These are phyloP conservation scores for Erannis defoliaria DNA, from an alignment of 2,888 invertebrate species.

Conservation along the genomic window DNA sequence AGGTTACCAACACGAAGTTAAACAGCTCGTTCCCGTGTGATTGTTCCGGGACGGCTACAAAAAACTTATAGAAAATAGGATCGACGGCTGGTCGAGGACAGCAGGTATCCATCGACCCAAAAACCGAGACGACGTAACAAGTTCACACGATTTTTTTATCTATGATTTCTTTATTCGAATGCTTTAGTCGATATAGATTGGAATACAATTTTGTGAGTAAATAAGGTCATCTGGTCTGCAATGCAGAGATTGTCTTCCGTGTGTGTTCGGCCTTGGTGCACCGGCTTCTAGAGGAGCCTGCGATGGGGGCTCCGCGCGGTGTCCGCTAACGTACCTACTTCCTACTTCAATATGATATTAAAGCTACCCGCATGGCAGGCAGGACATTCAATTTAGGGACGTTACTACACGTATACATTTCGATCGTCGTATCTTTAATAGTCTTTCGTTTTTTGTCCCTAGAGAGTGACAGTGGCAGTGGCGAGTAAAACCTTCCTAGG, in stretches of 20 bases:
- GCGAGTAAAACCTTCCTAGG: constrained; percentile 33
- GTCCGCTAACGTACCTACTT: constrained; percentile 57
- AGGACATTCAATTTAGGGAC: constrained; percentile 46
- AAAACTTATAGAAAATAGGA: constrained; percentile 63
- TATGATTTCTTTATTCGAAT: constrained; percentile 45
- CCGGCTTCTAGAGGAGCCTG: constrained; percentile 47
- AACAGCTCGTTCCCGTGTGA: constrained; percentile 74
- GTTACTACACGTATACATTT: neutral
- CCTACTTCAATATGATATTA: constrained; percentile 57
- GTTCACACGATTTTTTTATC: constrained; percentile 66
- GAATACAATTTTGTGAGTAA: constrained; percentile 63
- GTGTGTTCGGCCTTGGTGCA: constrained; percentile 72
- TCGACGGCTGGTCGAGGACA: constrained; percentile 58
- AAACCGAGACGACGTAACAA: constrained; percentile 61
- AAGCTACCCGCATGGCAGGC: constrained; percentile 55
- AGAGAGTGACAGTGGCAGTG: constrained; percentile 46
- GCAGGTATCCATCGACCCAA: constrained; percentile 74
- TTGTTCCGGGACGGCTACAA: constrained; percentile 74
- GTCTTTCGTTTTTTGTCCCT: neutral
- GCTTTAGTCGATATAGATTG: constrained; percentile 52
- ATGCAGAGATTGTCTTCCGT: constrained; percentile 83
- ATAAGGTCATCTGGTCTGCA: constrained; percentile 73
- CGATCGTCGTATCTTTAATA: neutral
- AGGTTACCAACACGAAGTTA: constrained; percentile 39
- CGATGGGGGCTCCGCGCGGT: constrained; percentile 42